Evolutionary conservation across 2,888 invertebrate genomes (phyloP).

Genomic region (Nineta flava): DNA sequence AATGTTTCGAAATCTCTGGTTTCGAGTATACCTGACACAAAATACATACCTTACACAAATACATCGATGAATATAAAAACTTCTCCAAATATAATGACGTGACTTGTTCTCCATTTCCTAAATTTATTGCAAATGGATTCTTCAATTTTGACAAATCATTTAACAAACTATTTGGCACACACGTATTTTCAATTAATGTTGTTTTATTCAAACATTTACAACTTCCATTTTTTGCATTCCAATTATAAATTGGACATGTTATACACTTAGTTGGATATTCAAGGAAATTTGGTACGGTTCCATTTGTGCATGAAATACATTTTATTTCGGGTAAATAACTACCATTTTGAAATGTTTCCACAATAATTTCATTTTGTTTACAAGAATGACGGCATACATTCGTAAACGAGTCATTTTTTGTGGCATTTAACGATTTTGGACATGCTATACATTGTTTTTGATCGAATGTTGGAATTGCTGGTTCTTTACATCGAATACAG

Average conservation of each 20-base stretch:
- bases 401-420: constrained; percentile 12
- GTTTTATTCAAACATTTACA: constrained; percentile 23
- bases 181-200: constrained; percentile 16
- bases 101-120: constrained; percentile 15
- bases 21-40: too few relatives aligned
- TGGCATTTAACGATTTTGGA: constrained; percentile 12
- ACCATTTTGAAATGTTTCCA: constrained; percentile 25
- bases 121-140: constrained; percentile 23
- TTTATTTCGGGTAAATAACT: constrained; percentile 19
- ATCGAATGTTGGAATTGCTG: constrained; percentile 21
- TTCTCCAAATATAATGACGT: constrained; percentile 12
- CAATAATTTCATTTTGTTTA: constrained; percentile 17
- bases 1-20: too few relatives aligned
- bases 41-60: constrained; percentile 27
- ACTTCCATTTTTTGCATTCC: constrained; percentile 11
- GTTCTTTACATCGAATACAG: constrained; percentile 22
- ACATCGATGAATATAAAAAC: constrained; percentile 24
- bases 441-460: constrained; percentile 23
- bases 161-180: constrained; percentile 20
- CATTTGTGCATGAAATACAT: constrained; percentile 28
- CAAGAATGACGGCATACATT: constrained; percentile 17
- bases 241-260: constrained; percentile 20
- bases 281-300: constrained; percentile 23
- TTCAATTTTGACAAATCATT: constrained; percentile 22
- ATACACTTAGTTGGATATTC: constrained; percentile 23